Base-by-base conservation (phyloP, 2,797 vertebrate genomes). In the Danio aesculapii region DNA sequence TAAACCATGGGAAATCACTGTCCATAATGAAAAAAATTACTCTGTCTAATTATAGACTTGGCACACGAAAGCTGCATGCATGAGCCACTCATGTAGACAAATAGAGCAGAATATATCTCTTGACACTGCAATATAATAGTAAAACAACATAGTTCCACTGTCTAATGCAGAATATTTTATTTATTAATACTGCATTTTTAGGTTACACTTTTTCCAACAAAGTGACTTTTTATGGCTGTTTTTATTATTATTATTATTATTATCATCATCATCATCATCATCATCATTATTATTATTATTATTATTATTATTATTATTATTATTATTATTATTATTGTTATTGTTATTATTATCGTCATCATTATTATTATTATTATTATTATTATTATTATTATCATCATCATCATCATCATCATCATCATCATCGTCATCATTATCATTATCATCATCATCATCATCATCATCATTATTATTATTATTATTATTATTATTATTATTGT, bases 21-120 rank as follows among this genome's bases (percentile, higher is more conserved):
- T 43, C 44, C 55, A 50, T 69, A 59, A 50, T 47, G 19, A 43
- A 73, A 59, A 30, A 78, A 69, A 49, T 50, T 16, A 43, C 44
- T n/a, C 3, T 41, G 17, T 77, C 50, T 77, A 77, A 67, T 57
- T 57, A 68, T 58, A 77, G 14, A 77, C 10, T 19, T 67, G 43
- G 52, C 21, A 77, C n/a, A 12, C 39, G 43, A 10, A 59, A 9
- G 13, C 53, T 68, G 53, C 9, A 77, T 68, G 17, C 41, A 77
- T 66, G 67, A 67, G 58, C 19, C n/a, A 77, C 13, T 30, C 52
- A 13, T 49, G 14, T 49, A 58, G 17, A 59, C 55, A 21, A 59
- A 73, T 7, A 30, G 71, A 77, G 53, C 43, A 68, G 19, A 49
- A 53, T 12, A 30, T 64, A 52, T 47, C 2, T 73, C 8, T 46